These are phyloP conservation scores for Diglossa brunneiventris DNA, from an alignment of 2,113 vertebrate species.

Conservation along the genomic window DNA sequence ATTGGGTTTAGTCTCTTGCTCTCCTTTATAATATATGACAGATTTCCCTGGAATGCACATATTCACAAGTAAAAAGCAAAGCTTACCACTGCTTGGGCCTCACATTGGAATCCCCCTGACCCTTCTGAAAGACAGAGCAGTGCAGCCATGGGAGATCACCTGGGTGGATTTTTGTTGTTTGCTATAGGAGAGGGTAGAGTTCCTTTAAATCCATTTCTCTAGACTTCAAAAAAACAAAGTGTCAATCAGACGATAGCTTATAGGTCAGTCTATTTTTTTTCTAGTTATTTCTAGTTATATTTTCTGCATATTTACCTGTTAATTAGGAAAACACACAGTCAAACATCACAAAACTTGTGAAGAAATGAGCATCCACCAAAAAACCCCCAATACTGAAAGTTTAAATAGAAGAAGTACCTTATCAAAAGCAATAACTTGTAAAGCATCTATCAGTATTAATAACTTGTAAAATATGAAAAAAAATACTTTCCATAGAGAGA, in stretches of 20 bases:
- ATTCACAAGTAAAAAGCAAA: neutral
- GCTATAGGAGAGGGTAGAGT: neutral
- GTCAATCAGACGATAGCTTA: neutral
- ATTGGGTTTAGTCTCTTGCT: neutral
- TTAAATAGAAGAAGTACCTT: neutral
- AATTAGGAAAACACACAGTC: neutral
- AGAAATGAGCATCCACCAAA: neutral
- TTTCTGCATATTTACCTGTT: neutral
- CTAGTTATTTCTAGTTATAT: neutral
- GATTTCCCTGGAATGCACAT: neutral
- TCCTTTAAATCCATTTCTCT: neutral
- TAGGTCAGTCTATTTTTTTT: neutral
- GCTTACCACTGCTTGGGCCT: neutral
- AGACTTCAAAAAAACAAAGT: neutral
- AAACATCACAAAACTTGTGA: neutral
- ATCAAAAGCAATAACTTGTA: too few species aligned
- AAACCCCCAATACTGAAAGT: neutral
- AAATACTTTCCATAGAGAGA: neutral
- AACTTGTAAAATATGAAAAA: neutral
- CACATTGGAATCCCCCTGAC: fast-evolving
- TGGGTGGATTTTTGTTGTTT: neutral
- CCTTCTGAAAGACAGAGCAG: neutral
- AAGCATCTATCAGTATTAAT: neutral
- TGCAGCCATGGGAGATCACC: neutral
- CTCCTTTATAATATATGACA: neutral